Evolutionary conservation across 2,113 vertebrate genomes (phyloP).

Genomic region (Ammodytes marinus): DNA sequence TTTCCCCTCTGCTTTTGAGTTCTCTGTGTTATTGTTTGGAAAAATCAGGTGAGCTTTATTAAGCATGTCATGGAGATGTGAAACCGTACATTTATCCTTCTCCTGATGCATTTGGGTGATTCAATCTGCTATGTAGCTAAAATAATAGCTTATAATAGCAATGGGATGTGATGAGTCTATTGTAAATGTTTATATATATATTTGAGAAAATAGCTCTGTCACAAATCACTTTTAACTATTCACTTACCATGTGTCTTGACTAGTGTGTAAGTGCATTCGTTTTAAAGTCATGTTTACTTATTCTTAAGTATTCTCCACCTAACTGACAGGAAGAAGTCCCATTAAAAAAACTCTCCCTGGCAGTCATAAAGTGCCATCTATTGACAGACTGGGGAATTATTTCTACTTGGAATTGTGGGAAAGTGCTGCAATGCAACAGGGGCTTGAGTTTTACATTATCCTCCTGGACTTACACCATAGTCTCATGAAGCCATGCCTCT

Average conservation of each 20-base stretch:
- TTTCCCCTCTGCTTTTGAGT: too few species aligned
- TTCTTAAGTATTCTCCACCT: conserved; percentile 42
- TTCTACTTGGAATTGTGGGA: conserved; percentile 22
- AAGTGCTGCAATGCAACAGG: conserved; percentile 77
- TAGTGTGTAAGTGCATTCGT: conserved; percentile 34
- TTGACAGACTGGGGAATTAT: conserved; percentile 72
- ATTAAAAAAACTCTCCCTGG: conserved; percentile 51
- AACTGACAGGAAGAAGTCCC: conserved; percentile 48
- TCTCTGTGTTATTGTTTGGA: background rate
- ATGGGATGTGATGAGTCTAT: background rate
- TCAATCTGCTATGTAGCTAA: background rate
- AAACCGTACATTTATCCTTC: background rate
- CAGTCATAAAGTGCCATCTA: conserved; percentile 86
- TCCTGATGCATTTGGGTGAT: conserved; percentile 1
- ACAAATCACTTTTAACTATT: conserved; percentile 37
- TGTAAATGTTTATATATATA: background rate
- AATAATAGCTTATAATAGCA: background rate
- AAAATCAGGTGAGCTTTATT: conserved; percentile 3
- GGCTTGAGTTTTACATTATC: conserved; percentile 41
- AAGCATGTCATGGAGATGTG: background rate
- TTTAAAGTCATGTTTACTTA: conserved; percentile 58
- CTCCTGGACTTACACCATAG: conserved; percentile 7
- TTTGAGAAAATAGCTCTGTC: background rate
- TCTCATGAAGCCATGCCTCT: conserved; percentile 21
- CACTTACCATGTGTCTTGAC: conserved; percentile 37